Evolutionary conservation across 2,888 invertebrate genomes (phyloP).

Genomic region (Dyspetes luteomarginatus): DNA sequence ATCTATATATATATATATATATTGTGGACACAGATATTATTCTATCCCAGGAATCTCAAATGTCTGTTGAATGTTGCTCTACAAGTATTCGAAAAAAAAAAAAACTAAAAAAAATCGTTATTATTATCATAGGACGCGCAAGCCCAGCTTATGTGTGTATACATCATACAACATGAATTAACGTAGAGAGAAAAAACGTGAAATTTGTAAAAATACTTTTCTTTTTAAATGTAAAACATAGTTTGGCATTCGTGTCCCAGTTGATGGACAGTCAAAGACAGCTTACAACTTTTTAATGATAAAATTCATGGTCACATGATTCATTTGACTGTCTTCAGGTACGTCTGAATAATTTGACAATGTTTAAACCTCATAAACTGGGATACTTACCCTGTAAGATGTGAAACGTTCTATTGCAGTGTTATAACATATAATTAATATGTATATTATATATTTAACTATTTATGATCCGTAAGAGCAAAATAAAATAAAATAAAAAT

Average conservation of each 20-base stretch:
- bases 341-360: background rate
- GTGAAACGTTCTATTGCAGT: slow-evolving; percentile 71
- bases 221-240: slow-evolving; percentile 40
- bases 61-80: slow-evolving; percentile 76
- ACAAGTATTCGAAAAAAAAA: slow-evolving; percentile 63
- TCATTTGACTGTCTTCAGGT: background rate
- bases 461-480: slow-evolving; percentile 61
- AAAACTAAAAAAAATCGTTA: slow-evolving; percentile 46
- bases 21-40: slow-evolving; percentile 69
- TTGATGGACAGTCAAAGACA: slow-evolving; percentile 2
- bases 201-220: slow-evolving; percentile 47
- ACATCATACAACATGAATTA: slow-evolving; percentile 66
- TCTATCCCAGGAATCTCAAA: slow-evolving; percentile 80
- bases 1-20: slow-evolving; percentile 70
- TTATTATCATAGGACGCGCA: slow-evolving; percentile 62
- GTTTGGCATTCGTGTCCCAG: slow-evolving; percentile 34
- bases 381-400: slow-evolving; percentile 52
- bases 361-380: slow-evolving; percentile 22
- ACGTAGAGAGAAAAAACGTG: slow-evolving; percentile 62
- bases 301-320: background rate
- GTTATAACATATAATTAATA: slow-evolving; percentile 66
- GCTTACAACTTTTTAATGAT: slow-evolving; percentile 5
- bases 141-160: slow-evolving; percentile 72
- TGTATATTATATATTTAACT: slow-evolving; percentile 64
- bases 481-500: slow-evolving; percentile 12